Evolutionary conservation across 2,797 vertebrate species (phyloP).

Genomic region (Phoeniculus purpureus): DNA sequence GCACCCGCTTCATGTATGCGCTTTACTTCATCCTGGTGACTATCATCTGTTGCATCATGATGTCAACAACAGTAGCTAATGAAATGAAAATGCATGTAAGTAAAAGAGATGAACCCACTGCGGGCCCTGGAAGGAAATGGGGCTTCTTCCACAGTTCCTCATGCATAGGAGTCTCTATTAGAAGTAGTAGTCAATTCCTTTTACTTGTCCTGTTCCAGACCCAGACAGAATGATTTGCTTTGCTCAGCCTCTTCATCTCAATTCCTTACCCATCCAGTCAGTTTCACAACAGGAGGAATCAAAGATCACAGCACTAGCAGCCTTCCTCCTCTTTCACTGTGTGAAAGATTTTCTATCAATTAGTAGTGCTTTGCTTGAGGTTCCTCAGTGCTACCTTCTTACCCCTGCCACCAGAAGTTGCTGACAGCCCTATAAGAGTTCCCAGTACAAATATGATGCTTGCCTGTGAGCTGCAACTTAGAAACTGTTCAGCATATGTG

Average conservation of each 20-base stretch:
- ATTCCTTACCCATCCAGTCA: fast-evolving
- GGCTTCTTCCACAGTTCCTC: background rate
- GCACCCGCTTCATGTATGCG: constrained; percentile 94
- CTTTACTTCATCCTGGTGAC: constrained; percentile 93
- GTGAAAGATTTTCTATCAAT: background rate
- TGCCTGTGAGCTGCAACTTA: background rate
- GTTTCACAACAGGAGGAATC: constrained; percentile 4
- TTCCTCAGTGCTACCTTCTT: background rate
- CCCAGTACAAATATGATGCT: background rate
- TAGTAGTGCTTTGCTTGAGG: background rate
- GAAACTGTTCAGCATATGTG: background rate
- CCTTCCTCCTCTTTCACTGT: background rate
- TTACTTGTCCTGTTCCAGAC: background rate
- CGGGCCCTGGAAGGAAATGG: background rate
- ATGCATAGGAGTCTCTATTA: background rate
- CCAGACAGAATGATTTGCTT: fast-evolving
- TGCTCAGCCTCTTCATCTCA: background rate
- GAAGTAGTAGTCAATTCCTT: fast-evolving
- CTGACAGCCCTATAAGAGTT: background rate
- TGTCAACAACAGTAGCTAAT: constrained; percentile 89
- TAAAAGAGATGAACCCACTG: background rate
- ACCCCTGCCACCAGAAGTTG: background rate
- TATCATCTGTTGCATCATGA: constrained; percentile 91
- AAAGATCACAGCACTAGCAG: background rate
- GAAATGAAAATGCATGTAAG: constrained; percentile 81